phyloP scores from a whole-genome alignment of 2,797 vertebrate genomes.

The Danio jaintianensis region DNA sequence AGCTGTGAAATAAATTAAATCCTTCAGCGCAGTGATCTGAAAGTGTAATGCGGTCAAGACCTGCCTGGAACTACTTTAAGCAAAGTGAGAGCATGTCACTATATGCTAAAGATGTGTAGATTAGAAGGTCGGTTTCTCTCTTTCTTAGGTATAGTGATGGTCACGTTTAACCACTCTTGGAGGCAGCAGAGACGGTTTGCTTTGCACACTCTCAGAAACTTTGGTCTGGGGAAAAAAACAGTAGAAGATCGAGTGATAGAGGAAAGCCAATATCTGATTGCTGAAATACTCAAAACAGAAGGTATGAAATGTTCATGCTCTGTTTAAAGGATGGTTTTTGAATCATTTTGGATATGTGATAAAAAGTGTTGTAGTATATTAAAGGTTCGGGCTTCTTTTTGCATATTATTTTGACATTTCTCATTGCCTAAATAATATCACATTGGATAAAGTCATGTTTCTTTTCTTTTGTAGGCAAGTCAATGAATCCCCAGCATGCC shows the following conservation, averaged over 20 bases:
- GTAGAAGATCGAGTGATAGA: constrained; percentile 68
- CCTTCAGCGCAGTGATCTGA: too few relatives aligned
- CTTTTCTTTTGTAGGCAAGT: constrained; percentile 44
- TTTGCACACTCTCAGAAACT: constrained; percentile 64
- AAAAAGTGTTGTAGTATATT: not conserved
- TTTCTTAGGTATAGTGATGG: constrained; percentile 33
- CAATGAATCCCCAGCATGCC: constrained; percentile 54
- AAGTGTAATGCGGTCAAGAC: too few relatives aligned
- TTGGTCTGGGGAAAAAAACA: constrained; percentile 68
- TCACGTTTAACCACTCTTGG: constrained; percentile 69
- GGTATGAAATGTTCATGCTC: not conserved
- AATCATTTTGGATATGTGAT: not conserved
- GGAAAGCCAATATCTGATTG: constrained; percentile 23
- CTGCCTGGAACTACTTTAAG: not conserved
- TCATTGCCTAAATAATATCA: not conserved
- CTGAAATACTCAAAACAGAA: constrained; percentile 46
- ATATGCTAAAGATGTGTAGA: not conserved
- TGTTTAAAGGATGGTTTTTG: not conserved
- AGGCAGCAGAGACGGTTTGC: constrained; percentile 75
- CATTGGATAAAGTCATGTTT: not conserved
- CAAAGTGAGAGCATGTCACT: not conserved
- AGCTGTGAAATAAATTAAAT: too few relatives aligned
- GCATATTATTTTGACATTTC: not conserved
- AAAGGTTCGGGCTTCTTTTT: not conserved
- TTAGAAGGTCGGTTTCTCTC: not conserved